These are phyloP conservation scores for Lepidocolaptes lacrymiger DNA, from an alignment of 2,797 vertebrate genomes.

Conservation along the genomic window DNA sequence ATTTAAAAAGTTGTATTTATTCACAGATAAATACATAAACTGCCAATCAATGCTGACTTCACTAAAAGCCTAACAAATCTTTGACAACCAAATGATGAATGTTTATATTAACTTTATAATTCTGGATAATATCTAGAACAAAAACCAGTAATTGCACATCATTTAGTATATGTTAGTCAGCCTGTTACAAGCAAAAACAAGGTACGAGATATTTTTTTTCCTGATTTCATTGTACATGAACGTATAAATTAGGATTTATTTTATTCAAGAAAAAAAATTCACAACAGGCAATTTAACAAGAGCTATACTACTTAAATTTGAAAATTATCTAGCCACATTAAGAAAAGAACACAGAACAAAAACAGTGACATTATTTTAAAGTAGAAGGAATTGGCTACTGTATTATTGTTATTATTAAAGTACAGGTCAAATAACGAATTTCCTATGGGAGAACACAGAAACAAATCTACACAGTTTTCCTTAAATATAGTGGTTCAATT, in stretches of 20 bases:
- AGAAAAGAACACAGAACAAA: neutral
- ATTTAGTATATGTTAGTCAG: neutral
- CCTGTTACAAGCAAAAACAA: neutral
- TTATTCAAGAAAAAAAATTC: neutral
- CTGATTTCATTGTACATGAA: neutral
- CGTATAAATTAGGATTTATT: neutral
- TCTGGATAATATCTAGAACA: neutral
- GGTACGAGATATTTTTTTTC: neutral
- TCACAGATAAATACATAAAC: constrained; percentile 61
- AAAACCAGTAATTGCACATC: neutral
- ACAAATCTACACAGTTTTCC: neutral
- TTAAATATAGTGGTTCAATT: neutral
- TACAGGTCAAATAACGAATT: neutral
- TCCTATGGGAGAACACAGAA: neutral
- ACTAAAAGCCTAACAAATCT: neutral
- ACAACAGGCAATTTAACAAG: neutral
- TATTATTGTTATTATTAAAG: neutral
- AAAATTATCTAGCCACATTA: neutral
- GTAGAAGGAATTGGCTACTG: neutral
- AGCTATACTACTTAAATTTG: neutral
- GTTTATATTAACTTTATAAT: neutral
- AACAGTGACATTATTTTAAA: neutral
- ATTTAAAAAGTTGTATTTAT: constrained; percentile 57
- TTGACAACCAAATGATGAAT: neutral
- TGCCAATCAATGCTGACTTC: constrained; percentile 7